Evolutionary conservation across 2,888 invertebrate genomes (phyloP), one percentile per base, ranked within the genome.

Genomic region (Osedax fenrisi): DNA sequence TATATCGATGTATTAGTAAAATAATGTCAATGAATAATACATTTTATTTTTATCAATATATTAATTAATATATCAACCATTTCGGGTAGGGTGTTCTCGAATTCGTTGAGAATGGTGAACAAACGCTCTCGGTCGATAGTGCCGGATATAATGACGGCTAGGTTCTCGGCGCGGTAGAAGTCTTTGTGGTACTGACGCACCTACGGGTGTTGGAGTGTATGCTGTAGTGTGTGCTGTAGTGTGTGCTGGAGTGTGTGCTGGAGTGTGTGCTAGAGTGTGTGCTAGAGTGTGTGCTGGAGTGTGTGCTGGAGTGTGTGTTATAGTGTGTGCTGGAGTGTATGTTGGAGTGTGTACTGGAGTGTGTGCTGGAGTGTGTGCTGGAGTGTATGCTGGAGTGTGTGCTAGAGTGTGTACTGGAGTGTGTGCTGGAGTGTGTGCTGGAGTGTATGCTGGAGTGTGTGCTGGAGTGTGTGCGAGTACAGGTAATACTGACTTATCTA

Each of bases 111-210:
- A 2, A 89, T 89, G 80, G 88, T 86, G 81, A 93, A 91, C 1
- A 94, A 89, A 80, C 90, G 89, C 17, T 88, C 80, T 26, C 82
- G 80, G 22, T 82, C 88, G 22, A 93, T 89, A 85, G 90, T 89
- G 0, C 94, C 94, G 17, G 90, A 89, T 72, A 94, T 89, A 73
- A 93, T 89, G 2, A 94, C 86, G 76, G 90, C 90, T 75, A 94
- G 85, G 84, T 95, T 95, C 84, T 92, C 92, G 1, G 94, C 89
- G 24, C 92, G 87, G 84, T 94, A 95, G 85, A 91, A 94, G 77
- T 90, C 88, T 80, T 89, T 89, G 83, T 94, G 94, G 83, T 90
- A 95, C 17, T 88, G 86, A 78, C 88, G 88, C 3, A 91, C 90
- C 90, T 90, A 41, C 10, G n/a, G n/a, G n/a, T n/a, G n/a, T n/a